phyloP scores from a whole-genome alignment of 35 echinoderm and acorn worm genomes.

The Heliocidaris tuberculata region DNA sequence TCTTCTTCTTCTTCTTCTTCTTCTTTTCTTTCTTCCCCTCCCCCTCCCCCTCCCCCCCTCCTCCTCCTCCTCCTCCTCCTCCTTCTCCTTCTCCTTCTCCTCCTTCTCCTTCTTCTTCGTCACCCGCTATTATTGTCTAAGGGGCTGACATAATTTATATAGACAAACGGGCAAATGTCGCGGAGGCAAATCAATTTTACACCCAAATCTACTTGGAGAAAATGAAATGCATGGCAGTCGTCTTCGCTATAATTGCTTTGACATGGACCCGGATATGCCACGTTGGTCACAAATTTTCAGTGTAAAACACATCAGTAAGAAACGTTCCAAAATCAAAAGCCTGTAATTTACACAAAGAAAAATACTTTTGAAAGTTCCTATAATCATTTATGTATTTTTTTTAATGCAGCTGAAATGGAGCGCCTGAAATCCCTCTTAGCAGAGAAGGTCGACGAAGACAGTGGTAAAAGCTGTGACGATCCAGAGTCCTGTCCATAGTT shows the following conservation, averaged over 20 bases:
- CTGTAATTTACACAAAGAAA: background rate
- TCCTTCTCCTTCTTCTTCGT: too few species aligned
- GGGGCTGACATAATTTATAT: too few species aligned
- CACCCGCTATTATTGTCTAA: too few species aligned
- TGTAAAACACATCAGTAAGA: background rate
- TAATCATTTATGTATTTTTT: background rate
- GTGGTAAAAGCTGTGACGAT: background rate
- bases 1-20: too few species aligned
- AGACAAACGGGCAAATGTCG: too few species aligned
- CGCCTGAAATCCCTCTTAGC: background rate
- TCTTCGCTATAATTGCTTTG: background rate
- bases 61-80: too few species aligned
- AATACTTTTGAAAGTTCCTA: background rate
- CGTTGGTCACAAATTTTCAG: background rate
- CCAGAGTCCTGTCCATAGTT: background rate
- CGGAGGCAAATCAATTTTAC: too few species aligned
- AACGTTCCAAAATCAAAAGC: background rate
- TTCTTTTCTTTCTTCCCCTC: too few species aligned
- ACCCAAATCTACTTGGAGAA: too few species aligned
- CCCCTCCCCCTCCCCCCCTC: too few species aligned
- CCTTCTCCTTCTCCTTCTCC: too few species aligned
- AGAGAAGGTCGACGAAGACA: background rate
- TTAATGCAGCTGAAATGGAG: background rate
- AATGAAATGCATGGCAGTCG: too few species aligned
- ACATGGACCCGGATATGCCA: background rate